Evolutionary conservation across 64 coral and sea anemone genomes (phyloP).

Genomic region (Platygyra sinensis): DNA sequence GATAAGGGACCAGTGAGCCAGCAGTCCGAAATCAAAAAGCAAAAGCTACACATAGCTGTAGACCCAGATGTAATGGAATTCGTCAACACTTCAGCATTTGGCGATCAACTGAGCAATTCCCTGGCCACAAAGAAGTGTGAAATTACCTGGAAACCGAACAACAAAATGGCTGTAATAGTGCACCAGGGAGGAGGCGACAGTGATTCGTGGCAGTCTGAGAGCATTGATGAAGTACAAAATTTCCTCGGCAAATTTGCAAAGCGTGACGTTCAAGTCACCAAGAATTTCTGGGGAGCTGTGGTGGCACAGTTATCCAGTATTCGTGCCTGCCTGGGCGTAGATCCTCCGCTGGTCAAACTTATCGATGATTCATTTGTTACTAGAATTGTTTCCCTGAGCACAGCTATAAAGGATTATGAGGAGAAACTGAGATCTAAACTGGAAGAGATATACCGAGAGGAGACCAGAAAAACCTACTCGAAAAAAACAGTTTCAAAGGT

Average conservation of each 20-base stretch:
- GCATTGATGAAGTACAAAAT: conserved; percentile 38
- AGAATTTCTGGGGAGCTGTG: conserved; percentile 33
- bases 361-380: neutral
- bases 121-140: conserved; percentile 30
- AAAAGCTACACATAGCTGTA: conserved; percentile 39
- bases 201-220: conserved; percentile 42
- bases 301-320: neutral
- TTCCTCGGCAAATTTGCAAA: conserved; percentile 39
- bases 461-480: conserved; percentile 42
- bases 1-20: neutral
- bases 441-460: conserved; percentile 32
- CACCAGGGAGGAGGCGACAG: conserved; percentile 15
- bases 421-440: conserved; percentile 4
- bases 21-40: neutral
- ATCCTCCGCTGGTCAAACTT: conserved; percentile 24
- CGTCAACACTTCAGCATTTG: conserved; percentile 8
- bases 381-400: neutral
- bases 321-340: neutral
- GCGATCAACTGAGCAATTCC: conserved; percentile 1
- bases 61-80: conserved; percentile 70
- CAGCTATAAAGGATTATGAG: neutral
- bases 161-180: conserved; percentile 4
- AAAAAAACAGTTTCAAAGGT: conserved; percentile 11
- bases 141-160: conserved; percentile 25
- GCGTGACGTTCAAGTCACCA: conserved; percentile 2